phyloP scores from a whole-genome alignment of 2,888 invertebrate species.

The Leucophora obtusa region DNA sequence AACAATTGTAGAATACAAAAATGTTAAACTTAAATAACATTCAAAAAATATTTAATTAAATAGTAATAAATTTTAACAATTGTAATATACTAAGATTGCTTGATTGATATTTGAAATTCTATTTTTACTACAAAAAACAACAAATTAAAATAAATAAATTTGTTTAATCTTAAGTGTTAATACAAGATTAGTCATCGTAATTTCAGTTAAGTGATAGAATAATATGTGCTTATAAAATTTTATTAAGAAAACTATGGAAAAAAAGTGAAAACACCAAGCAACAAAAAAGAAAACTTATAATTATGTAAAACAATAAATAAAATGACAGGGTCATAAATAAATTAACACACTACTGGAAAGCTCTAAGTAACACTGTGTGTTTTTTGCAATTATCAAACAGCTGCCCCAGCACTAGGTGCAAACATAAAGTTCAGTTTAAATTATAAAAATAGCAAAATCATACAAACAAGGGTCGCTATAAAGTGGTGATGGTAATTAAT shows the following conservation, averaged over 20 bases:
- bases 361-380: slow-evolving; percentile 2
- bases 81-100: background rate
- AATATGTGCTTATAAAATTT: background rate
- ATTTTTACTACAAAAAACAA: background rate
- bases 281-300: slow-evolving; percentile 25
- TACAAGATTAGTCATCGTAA: background rate
- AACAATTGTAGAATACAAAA: background rate
- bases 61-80: background rate
- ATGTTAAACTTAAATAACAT: background rate
- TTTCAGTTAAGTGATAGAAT: background rate
- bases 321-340: slow-evolving; percentile 48
- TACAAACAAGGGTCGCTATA: slow-evolving; percentile 1
- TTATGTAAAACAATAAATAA: slow-evolving; percentile 31
- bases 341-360: slow-evolving; percentile 21
- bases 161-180: background rate
- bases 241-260: background rate
- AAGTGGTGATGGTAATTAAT: slow-evolving; percentile 43
- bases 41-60: background rate
- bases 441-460: slow-evolving; percentile 17
- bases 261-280: background rate
- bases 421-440: slow-evolving; percentile 10
- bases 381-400: slow-evolving; percentile 31
- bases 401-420: background rate
- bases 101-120: background rate
- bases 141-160: background rate